These are phyloP conservation scores for Noctua janthina DNA, from an alignment of 2,888 invertebrate genomes.

Conservation along the genomic window DNA sequence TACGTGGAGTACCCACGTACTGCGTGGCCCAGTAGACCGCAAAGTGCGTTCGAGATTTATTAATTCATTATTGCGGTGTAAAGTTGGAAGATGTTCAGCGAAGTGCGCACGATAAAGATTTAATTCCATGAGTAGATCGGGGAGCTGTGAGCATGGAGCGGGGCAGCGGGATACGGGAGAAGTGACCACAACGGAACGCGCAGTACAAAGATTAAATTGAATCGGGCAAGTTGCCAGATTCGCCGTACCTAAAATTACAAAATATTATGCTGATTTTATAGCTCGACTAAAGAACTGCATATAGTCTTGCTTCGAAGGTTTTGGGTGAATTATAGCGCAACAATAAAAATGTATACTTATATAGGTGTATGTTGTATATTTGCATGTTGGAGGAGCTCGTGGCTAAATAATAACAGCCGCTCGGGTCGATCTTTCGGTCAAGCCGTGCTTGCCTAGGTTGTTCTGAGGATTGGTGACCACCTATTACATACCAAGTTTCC, in stretches of 20 bases:
- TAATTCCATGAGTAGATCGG: constrained; percentile 75
- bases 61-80: constrained; percentile 56
- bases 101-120: constrained; percentile 73
- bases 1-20: neutral
- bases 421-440: no score
- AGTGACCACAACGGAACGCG: constrained; percentile 84
- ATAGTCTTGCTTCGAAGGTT: constrained; percentile 42
- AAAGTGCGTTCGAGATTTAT: constrained; percentile 58
- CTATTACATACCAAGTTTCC: no score
- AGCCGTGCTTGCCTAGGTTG: no score
- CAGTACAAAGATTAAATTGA: constrained; percentile 86
- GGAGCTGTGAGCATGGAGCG: constrained; percentile 74
- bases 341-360: constrained; percentile 41
- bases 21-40: constrained; percentile 17
- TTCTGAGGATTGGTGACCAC: no score
- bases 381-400: no score
- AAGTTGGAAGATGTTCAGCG: constrained; percentile 61
- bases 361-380: no score
- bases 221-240: constrained; percentile 82
- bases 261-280: constrained; percentile 86
- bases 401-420: no score
- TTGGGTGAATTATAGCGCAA: constrained; percentile 47
- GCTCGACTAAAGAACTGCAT: constrained; percentile 66
- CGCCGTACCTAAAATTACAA: constrained; percentile 81
- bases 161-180: constrained; percentile 71